phyloP scores from a whole-genome alignment of 1,140 invertebrate genomes.

The Heliothis virescens region DNA sequence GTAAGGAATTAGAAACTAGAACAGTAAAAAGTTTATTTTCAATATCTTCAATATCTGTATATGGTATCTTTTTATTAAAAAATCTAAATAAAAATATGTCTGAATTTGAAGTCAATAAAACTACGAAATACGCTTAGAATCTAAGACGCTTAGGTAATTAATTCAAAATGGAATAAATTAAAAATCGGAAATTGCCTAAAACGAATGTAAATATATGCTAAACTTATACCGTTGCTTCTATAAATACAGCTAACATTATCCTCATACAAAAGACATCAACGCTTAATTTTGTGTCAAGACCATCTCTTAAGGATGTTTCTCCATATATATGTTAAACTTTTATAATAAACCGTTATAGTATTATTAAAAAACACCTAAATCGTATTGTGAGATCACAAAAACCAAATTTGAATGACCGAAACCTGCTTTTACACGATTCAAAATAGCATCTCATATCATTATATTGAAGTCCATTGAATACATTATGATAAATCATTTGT shows the following conservation, averaged over 20 bases:
- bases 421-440: neutral
- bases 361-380: neutral
- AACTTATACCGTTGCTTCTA: too few species aligned
- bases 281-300: neutral
- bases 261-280: constrained; percentile 23
- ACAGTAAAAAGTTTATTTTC: too few species aligned
- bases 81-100: too few species aligned
- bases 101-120: too few species aligned
- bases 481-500: neutral
- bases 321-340: neutral
- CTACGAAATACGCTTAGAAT: too few species aligned
- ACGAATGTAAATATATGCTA: too few species aligned
- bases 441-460: neutral
- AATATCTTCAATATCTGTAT: too few species aligned
- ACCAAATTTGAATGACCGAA: constrained; percentile 6
- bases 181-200: neutral
- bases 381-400: constrained; percentile 1
- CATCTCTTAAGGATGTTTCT: neutral
- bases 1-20: too few species aligned
- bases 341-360: constrained; percentile 1
- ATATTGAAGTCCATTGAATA: constrained; percentile 3
- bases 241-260: too few species aligned
- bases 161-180: too few species aligned
- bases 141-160: too few species aligned
- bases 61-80: too few species aligned